A percentile compares a stretch with the other conserved stretches of the same genome.
phyloP scores from a whole-genome alignment of 2,113 vertebrate genomes.

The Equus przewalskii region DNA sequence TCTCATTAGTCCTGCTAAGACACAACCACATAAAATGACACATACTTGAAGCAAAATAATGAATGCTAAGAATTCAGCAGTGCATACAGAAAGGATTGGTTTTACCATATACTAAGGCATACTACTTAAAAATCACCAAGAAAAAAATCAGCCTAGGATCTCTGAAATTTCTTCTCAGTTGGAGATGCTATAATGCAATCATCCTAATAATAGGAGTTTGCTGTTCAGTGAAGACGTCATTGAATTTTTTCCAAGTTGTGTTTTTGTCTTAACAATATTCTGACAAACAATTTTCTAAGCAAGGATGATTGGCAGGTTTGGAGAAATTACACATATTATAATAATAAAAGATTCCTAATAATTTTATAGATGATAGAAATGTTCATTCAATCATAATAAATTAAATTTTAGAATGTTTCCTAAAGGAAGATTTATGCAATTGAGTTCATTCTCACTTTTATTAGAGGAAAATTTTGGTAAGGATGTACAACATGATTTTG shows the following conservation, averaged over 20 bases:
- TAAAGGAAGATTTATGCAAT: neutral
- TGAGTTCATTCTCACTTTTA: neutral
- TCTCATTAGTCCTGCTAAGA: neutral
- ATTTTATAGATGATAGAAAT: conserved; percentile 46
- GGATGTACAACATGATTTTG: neutral
- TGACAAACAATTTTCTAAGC: conserved; percentile 22
- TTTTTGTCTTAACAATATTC: conserved; percentile 49
- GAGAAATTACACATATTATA: conserved; percentile 50
- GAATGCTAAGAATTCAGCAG: neutral
- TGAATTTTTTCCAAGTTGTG: conserved; percentile 61
- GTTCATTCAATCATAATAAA: conserved; percentile 34
- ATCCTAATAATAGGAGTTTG: neutral
- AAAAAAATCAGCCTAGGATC: neutral
- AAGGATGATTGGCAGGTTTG: conserved; percentile 58
- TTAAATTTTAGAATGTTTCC: neutral
- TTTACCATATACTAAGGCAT: neutral
- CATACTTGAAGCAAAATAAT: neutral
- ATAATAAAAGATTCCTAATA: conserved; percentile 43
- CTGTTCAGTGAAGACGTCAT: neutral
- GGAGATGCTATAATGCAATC: conserved; percentile 39
- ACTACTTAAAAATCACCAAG: neutral
- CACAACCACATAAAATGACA: neutral
- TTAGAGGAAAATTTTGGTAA: neutral
- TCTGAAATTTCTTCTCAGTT: conserved; percentile 12
- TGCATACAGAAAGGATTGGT: neutral